Evolutionary conservation across 2,797 vertebrate species (phyloP).

Genomic region (Myiotriccus ornatus): DNA sequence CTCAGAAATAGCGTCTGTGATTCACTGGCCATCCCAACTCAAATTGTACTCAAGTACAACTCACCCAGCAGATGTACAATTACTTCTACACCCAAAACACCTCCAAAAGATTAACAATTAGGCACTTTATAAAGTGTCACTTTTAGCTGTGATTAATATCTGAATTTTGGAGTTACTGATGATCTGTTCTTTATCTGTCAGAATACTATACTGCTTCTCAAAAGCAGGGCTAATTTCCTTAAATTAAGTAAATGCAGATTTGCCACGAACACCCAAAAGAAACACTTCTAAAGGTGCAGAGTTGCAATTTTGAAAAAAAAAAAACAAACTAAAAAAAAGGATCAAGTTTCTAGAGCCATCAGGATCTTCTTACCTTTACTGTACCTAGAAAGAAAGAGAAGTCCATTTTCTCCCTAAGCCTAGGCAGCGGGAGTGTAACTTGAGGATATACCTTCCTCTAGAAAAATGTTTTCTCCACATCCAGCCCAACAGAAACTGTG

Average conservation of each 20-base stretch:
- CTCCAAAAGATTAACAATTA: background rate
- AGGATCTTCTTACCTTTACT: background rate
- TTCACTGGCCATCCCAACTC: background rate
- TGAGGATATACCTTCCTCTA: background rate
- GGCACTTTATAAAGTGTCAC: background rate
- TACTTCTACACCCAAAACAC: background rate
- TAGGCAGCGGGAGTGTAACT: fast-evolving
- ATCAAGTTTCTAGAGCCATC: background rate
- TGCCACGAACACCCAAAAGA: background rate
- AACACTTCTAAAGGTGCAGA: background rate
- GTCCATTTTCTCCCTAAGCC: background rate
- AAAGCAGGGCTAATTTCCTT: background rate
- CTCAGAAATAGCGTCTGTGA: background rate
- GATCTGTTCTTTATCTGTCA: background rate
- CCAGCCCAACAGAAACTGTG: background rate
- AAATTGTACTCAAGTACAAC: background rate
- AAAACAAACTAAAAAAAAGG: background rate
- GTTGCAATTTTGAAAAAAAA: background rate
- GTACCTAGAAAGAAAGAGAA: background rate
- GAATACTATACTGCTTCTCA: background rate
- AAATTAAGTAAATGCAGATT: background rate
- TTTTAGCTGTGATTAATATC: background rate
- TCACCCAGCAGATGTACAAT: background rate
- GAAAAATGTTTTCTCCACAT: background rate
- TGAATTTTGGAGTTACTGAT: background rate